phyloP scores from a whole-genome alignment of 2,888 invertebrate species.

The Fragum whitleyi region DNA sequence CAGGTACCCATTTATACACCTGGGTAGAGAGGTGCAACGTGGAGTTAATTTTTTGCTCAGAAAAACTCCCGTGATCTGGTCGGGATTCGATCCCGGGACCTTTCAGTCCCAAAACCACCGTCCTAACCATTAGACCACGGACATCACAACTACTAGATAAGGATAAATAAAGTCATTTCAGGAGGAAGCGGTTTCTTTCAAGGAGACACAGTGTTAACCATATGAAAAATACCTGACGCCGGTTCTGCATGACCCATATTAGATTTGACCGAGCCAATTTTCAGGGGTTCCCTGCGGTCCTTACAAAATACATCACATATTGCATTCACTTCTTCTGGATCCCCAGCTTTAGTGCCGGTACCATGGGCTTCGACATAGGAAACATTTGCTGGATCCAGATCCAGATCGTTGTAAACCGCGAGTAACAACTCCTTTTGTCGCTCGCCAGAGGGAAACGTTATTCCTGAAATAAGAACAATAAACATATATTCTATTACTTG shows the following conservation, averaged over 20 bases:
- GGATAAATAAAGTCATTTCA: too few species aligned
- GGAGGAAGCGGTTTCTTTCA: too few species aligned
- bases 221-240: conserved; percentile 84
- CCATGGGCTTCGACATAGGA: conserved; percentile 98
- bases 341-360: conserved; percentile 97
- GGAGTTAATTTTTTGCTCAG: too few species aligned
- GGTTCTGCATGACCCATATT: conserved; percentile 99
- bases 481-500: too few species aligned
- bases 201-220: too few species aligned
- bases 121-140: too few species aligned
- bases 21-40: too few species aligned
- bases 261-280: conserved; percentile 98
- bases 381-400: conserved; percentile 93
- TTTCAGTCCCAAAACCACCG: too few species aligned
- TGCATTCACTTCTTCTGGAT: conserved; percentile 98
- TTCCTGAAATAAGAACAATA: conserved; percentile 81
- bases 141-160: too few species aligned
- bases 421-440: conserved; percentile 88
- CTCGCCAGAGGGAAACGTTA: conserved; percentile 88
- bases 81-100: too few species aligned
- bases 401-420: conserved; percentile 94
- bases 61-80: too few species aligned
- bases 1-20: too few species aligned
- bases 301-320: conserved; percentile 90
- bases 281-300: conserved; percentile 88